Evolutionary conservation across 1,140 invertebrate species (phyloP), one percentile per base, ranked within the genome.

Genomic region (Pemphigus obesinymphae): DNA sequence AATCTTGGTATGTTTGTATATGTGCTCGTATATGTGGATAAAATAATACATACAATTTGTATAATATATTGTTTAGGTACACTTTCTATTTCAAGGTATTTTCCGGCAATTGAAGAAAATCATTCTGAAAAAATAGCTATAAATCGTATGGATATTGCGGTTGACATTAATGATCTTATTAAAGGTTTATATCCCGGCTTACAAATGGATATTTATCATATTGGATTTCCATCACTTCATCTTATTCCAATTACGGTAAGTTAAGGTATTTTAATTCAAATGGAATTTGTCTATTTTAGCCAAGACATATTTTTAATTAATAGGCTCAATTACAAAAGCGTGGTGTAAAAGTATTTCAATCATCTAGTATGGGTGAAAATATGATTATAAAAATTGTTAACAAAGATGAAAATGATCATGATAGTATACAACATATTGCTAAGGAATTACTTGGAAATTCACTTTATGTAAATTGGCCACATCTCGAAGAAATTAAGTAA

Each of bases 201-300:
- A 0, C 88, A 90, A 40, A 85, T 92, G 17, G 90, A 94, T 84
- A 88, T 93, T 7, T 93, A 93, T 85, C 95, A 92, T 86, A 93
- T 93, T 40, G 97, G 97, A 40, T 99, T 99, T 86, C 96, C 97
- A 0, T 96, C 95, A 0, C 88, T 98, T 84, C 92, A 92, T 85
- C 92, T 97, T 87, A 88, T 98, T 40, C 87, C 91, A 26, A 96
- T 97, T 86, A 90, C 87, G 84, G 93, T 94, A 85, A 88, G 87
- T 85, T 83, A 63, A 58, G 23, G 29, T 10, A 43, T 10, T 40
- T 82, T 0, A 72, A 58, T 72, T 17, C 23, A 15, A n/a, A n/a
- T n/a, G n/a, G n/a, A n/a, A n/a, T n/a, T n/a, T n/a, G n/a, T n/a
- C n/a, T 45, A 76, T 68, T 66, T 7, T 13, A 48, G 50, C 55